phyloP scores from a whole-genome alignment of 2,113 vertebrate genomes.

The Thalassarche chlororhynchos region DNA sequence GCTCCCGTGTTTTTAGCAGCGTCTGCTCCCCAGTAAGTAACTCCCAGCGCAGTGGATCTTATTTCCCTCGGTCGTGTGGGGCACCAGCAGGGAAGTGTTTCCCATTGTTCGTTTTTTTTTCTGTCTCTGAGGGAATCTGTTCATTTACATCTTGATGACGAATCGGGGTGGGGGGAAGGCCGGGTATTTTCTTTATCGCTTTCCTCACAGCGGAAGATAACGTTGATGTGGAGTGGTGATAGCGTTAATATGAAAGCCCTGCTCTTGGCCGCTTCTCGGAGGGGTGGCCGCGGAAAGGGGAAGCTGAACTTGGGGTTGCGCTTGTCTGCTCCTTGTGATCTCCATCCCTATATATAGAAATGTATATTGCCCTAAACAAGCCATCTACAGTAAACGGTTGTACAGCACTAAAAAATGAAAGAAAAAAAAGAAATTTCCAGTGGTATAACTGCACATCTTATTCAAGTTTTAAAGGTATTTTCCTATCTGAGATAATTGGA shows the following conservation, averaged over 20 bases:
- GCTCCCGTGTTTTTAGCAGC: not conserved
- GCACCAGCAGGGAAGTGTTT: not conserved
- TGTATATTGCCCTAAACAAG: not conserved
- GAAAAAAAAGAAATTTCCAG: no score
- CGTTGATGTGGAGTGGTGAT: not conserved
- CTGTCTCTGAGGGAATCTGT: not conserved
- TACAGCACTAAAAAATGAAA: not conserved
- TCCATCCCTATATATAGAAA: not conserved
- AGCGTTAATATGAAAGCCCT: not conserved
- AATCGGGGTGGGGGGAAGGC: not conserved
- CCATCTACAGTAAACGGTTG: rapidly evolving
- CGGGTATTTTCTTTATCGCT: not conserved
- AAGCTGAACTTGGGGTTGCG: not conserved
- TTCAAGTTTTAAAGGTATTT: not conserved
- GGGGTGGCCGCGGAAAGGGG: not conserved
- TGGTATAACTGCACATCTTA: not conserved
- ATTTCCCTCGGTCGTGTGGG: not conserved
- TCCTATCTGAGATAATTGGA: not conserved
- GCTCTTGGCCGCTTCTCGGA: not conserved
- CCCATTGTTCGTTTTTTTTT: not conserved
- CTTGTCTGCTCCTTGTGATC: not conserved
- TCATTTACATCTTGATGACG: not conserved
- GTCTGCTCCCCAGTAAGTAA: not conserved
- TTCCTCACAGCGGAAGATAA: not conserved
- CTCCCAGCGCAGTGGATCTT: not conserved